These are phyloP conservation scores for Saimiri boliviensis DNA, from an alignment of 2,113 vertebrate species.

Conservation along the genomic window DNA sequence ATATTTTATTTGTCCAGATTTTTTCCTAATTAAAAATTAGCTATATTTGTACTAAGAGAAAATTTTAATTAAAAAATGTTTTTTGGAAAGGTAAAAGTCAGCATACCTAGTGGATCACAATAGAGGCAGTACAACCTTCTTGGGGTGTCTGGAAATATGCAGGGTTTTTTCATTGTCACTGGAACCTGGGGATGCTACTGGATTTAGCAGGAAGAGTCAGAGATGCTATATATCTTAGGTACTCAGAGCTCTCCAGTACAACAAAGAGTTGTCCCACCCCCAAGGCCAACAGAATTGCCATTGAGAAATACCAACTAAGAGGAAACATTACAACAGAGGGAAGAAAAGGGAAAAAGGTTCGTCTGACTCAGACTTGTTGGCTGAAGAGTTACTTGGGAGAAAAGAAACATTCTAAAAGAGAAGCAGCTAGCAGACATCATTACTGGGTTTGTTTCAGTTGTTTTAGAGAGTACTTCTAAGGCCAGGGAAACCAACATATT, in stretches of 20 bases:
- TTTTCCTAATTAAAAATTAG: constrained; percentile 32
- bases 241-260: neutral
- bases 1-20: neutral
- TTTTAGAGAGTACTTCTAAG: neutral
- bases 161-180: neutral
- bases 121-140: neutral
- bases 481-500: neutral
- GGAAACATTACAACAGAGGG: neutral
- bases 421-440: neutral
- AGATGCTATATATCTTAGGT: neutral
- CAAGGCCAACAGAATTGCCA: neutral
- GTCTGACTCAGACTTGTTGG: neutral
- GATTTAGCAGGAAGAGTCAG: neutral
- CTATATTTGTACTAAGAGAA: neutral
- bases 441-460: neutral
- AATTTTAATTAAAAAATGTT: constrained; percentile 12
- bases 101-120: neutral
- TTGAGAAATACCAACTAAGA: neutral
- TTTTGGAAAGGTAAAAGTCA: constrained; percentile 10
- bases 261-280: neutral
- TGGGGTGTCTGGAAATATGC: neutral
- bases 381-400: neutral
- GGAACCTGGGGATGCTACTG: neutral
- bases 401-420: neutral
- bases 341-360: neutral